Base-by-base conservation (phyloP, 2,113 vertebrate genomes). In the Pardalotus punctatus region DNA sequence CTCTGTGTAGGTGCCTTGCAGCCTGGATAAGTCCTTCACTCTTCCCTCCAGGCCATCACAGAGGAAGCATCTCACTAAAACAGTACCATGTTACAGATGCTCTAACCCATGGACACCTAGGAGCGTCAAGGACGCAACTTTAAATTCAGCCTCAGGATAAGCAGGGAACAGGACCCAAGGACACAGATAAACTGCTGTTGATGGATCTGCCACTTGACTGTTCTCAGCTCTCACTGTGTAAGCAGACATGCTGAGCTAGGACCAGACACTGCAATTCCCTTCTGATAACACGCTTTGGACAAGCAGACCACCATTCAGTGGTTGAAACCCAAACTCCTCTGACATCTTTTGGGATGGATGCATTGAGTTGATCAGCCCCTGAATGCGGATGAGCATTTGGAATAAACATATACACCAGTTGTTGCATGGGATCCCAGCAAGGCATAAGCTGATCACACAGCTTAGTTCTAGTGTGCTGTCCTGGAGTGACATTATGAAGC, bases 391-490 rank as follows among this genome's bases (percentile, higher is more conserved):
- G 10, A 60, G 3, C 17, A 33, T 23, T 6, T n/a, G 19, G 13
- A 94, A 67, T 12, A 78, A 73, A 1, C 9, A 23, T 0, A 1
- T 31, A 38, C 85, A 66, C 0, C 0, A 0, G 19, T 27, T 81
- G 22, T 36, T 79, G 64, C 84, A 84, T 71, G 2, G 0, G 7
- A 56, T 28, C 16, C 43, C 11, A 11, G 14, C 4, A 21, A 81
- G 14, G 10, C 48, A 38, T 53, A 47, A 48, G 19, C 6, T 78
- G 48, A 56, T 36, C 21, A 18, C 7, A 48, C 3, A 81, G 5
- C 9, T 47, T 47, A 62, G 24, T 54, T 48, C 33, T 33, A 35
- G 4, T 4, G 2, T n/a, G n/a, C n/a, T n/a, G n/a, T n/a, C n/a
- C n/a, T n/a, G n/a, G n/a, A n/a, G n/a, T n/a, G n/a, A n/a, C n/a